A percentile compares a stretch with the other conserved stretches of the same genome.
These are phyloP conservation scores for Aphelenchoides avenae DNA, from an alignment of 1,140 invertebrate species.

Conservation along the genomic window DNA sequence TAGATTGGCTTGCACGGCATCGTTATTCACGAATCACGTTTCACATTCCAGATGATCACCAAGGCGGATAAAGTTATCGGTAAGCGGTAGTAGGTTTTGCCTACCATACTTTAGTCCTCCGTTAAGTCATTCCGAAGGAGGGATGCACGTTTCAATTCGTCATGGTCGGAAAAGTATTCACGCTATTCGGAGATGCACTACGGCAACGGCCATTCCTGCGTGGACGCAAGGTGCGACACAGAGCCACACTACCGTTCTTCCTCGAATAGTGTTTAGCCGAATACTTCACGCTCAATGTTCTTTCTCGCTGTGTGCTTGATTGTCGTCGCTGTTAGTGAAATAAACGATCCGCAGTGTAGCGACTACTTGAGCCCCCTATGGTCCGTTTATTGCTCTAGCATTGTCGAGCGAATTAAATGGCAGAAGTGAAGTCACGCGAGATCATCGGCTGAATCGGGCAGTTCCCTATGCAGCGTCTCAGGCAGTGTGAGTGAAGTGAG, in stretches of 20 bases:
- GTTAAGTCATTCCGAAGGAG: conserved; percentile 42
- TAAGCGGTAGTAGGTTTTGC: conserved; percentile 17
- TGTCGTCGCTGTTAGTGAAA: too few species aligned
- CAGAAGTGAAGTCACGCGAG: too few species aligned
- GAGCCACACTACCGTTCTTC: conserved; percentile 33
- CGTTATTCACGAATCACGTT: conserved; percentile 39
- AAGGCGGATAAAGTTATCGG: conserved; percentile 34
- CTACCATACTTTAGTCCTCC: neutral
- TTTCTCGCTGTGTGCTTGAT: too few species aligned
- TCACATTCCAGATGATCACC: conserved; percentile 41
- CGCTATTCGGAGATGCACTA: conserved; percentile 38
- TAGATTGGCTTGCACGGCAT: conserved; percentile 42
- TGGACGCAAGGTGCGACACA: conserved; percentile 24
- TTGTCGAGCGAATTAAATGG: too few species aligned
- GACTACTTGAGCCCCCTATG: too few species aligned
- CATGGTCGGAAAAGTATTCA: conserved; percentile 34
- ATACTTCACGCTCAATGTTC: too few species aligned
- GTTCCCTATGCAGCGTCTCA: too few species aligned
- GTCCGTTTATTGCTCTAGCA: too few species aligned
- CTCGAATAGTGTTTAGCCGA: conserved; percentile 30
- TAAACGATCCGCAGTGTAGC: too few species aligned
- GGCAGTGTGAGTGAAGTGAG: too few species aligned
- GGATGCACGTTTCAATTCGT: conserved; percentile 38
- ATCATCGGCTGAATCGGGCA: too few species aligned
- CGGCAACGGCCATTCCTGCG: conserved; percentile 33